Conservation (phyloP, 2,888 invertebrate genomes). For the Piscicola geometra region DNA sequence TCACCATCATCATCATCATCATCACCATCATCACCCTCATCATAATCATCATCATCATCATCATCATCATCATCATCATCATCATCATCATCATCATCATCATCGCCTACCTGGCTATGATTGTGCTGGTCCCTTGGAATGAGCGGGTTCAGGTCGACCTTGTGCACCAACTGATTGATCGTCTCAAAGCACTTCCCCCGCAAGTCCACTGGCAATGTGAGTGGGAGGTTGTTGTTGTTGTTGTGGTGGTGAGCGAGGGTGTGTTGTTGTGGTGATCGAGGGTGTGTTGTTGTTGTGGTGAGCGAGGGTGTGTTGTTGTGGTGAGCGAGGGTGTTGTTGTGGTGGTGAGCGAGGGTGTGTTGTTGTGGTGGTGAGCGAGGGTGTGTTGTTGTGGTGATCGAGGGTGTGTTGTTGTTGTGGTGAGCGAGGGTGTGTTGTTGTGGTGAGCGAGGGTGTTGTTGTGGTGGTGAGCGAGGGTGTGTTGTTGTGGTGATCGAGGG, state of each 20-base stretch:
- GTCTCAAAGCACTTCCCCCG: not conserved
- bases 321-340: not conserved
- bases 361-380: too few relatives aligned
- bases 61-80: slow-evolving; percentile 21
- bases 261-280: not conserved
- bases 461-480: too few relatives aligned
- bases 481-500: too few relatives aligned
- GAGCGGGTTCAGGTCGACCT: not conserved
- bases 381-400: too few relatives aligned
- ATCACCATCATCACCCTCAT: slow-evolving; percentile 17
- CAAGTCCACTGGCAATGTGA: not conserved
- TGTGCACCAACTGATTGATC: not conserved
- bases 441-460: too few relatives aligned
- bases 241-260: not conserved
- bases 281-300: not conserved
- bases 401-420: too few relatives aligned
- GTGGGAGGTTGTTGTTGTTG: not conserved
- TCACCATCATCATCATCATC: slow-evolving; percentile 11
- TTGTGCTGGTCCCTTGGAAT: not conserved
- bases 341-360: too few relatives aligned
- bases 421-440: too few relatives aligned
- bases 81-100: slow-evolving; percentile 24
- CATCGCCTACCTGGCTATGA: slow-evolving; percentile 6
- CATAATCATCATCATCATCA: slow-evolving; percentile 21
- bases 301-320: not conserved